Conservation (phyloP, 2,113 vertebrate species). For the Xenopus borealis region DNA sequence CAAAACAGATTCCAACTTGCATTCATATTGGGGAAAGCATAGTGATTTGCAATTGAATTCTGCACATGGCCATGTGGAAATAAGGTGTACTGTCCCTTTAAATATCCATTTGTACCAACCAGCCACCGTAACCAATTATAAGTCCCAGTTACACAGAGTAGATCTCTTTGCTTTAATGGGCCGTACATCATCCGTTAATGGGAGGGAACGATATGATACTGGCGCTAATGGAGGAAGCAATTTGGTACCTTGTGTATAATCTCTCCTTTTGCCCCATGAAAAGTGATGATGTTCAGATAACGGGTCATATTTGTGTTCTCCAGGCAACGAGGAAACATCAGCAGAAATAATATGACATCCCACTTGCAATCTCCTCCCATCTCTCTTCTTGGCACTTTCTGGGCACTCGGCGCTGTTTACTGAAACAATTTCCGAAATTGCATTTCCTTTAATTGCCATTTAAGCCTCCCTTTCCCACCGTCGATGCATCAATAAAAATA, state of each 20-base stretch:
- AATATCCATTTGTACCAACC: neutral
- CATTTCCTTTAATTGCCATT: constrained; percentile 29
- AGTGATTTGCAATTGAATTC: too few relatives aligned
- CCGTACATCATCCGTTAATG: neutral
- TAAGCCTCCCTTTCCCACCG: neutral
- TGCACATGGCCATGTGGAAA: too few relatives aligned
- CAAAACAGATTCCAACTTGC: too few relatives aligned
- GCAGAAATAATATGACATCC: neutral
- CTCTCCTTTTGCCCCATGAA: neutral
- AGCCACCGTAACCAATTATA: neutral
- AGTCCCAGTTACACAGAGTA: neutral
- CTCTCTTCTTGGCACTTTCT: neutral
- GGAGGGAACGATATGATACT: neutral
- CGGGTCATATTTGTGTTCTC: neutral
- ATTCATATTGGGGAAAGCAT: too few relatives aligned
- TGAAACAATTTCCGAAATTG: constrained; percentile 5
- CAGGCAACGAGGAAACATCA: constrained; percentile 9
- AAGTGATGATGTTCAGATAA: constrained; percentile 1
- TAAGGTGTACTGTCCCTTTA: neutral
- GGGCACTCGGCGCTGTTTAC: neutral
- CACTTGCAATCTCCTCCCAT: constrained; percentile 1
- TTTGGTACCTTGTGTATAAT: neutral
- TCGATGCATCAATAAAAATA: neutral
- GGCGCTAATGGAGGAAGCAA: neutral
- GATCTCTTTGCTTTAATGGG: neutral